These are phyloP conservation scores for Zeus faber DNA, from an alignment of 2,113 vertebrate species.

Conservation along the genomic window DNA sequence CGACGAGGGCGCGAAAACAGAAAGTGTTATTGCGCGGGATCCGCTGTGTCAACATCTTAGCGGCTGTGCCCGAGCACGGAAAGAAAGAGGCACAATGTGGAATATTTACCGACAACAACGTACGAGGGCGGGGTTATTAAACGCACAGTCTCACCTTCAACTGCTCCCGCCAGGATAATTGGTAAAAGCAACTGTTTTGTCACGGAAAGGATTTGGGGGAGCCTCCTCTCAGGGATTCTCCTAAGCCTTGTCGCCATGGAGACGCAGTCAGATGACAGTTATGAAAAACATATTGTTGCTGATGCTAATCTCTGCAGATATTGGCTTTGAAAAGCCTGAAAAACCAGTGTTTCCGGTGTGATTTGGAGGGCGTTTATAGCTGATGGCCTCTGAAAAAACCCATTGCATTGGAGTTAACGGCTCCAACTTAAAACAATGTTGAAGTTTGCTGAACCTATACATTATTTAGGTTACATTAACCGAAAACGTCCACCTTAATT, in stretches of 20 bases:
- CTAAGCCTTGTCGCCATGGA: constrained; percentile 43
- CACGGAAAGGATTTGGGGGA: constrained; percentile 61
- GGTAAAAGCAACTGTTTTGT: constrained; percentile 61
- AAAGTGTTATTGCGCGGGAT: constrained; percentile 75
- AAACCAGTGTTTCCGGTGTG: too few relatives aligned
- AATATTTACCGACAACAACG: constrained; percentile 69
- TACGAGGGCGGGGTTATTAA: constrained; percentile 53
- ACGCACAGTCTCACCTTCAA: constrained; percentile 64
- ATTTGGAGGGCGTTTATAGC: too few relatives aligned
- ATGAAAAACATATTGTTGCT: constrained; percentile 49
- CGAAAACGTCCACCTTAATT: too few relatives aligned
- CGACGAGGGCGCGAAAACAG: constrained; percentile 71
- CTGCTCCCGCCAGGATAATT: constrained; percentile 64
- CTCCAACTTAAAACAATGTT: too few relatives aligned
- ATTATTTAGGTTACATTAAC: too few relatives aligned
- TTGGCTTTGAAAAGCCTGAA: too few relatives aligned
- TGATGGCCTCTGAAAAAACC: too few relatives aligned
- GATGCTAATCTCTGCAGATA: too few relatives aligned
- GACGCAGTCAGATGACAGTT: constrained; percentile 15
- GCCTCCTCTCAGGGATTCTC: constrained; percentile 39
- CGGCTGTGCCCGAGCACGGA: constrained; percentile 18
- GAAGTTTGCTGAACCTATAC: too few relatives aligned
- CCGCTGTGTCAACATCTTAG: constrained; percentile 70
- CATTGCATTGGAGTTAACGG: too few relatives aligned
- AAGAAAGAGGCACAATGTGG: constrained; percentile 61